A percentile compares a stretch with the other conserved stretches of the same genome.
Conservation (phyloP, 2,888 invertebrate species). For the Pimpla rufipes region DNA sequence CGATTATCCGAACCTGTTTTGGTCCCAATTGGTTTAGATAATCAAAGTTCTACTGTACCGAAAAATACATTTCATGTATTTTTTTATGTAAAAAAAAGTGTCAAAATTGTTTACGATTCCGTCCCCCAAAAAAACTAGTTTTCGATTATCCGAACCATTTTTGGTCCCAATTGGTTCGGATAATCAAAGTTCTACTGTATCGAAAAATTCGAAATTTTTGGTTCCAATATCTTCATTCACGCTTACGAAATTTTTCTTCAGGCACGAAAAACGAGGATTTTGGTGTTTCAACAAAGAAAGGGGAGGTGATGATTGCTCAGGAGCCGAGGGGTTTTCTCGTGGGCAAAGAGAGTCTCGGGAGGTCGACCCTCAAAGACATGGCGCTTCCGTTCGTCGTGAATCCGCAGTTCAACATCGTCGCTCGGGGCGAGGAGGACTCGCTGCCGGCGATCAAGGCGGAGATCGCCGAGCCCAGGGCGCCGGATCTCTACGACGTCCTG, state of each 20-base stretch:
- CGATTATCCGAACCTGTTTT: too few relatives aligned
- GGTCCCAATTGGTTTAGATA: too few relatives aligned
- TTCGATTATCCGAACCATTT: too few relatives aligned
- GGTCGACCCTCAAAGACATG: constrained; percentile 63
- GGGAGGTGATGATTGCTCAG: constrained; percentile 71
- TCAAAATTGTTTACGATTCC: background rate
- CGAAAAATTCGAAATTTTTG: constrained; percentile 7
- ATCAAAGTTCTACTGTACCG: too few relatives aligned
- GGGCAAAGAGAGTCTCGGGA: constrained; percentile 68
- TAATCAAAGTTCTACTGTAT: too few relatives aligned
- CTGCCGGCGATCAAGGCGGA: constrained; percentile 58
- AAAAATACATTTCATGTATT: too few relatives aligned
- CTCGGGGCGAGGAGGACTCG: constrained; percentile 23
- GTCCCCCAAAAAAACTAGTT: too few relatives aligned
- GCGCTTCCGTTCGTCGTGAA: constrained; percentile 53
- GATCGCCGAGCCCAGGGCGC: constrained; percentile 52
- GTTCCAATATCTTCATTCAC: too few relatives aligned
- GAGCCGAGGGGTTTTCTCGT: constrained; percentile 54
- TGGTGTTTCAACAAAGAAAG: constrained; percentile 77
- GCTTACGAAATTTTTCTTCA: too few relatives aligned
- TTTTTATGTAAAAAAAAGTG: background rate
- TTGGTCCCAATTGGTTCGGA: too few relatives aligned
- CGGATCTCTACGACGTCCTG: constrained; percentile 64
- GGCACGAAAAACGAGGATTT: constrained; percentile 80
- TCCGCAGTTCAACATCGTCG: constrained; percentile 32